phyloP scores from a whole-genome alignment of 2,797 vertebrate species.

The Spinibarbus caldwelli region DNA sequence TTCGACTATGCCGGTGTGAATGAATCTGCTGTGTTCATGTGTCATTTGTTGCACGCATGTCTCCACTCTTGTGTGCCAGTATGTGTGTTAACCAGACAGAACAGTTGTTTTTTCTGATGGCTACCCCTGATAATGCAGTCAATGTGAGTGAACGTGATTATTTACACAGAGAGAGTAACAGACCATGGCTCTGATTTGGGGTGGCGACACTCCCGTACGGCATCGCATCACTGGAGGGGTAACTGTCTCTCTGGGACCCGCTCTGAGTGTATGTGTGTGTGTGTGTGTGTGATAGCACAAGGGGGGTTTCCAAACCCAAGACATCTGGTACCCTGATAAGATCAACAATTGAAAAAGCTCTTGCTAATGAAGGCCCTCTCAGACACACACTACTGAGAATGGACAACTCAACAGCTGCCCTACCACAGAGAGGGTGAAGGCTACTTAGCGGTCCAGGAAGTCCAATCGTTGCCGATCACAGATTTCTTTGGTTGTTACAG shows the following conservation, averaged over 20 bases:
- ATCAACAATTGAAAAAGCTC: constrained; percentile 92
- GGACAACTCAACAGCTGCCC: constrained; percentile 77
- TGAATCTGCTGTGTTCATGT: too few relatives aligned
- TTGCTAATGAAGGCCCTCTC: constrained; percentile 88
- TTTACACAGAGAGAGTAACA: constrained; percentile 66
- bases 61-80: not conserved
- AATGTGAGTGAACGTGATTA: constrained; percentile 71
- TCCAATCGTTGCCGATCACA: constrained; percentile 17
- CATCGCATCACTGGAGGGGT: constrained; percentile 81
- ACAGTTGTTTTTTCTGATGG: constrained; percentile 62
- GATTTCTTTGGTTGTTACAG: constrained; percentile 46
- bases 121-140: constrained; percentile 58
- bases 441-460: constrained; percentile 37
- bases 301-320: constrained; percentile 81
- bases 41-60: constrained; percentile 4
- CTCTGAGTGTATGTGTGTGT: too few relatives aligned
- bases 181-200: constrained; percentile 50
- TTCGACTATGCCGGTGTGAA: too few relatives aligned
- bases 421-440: constrained; percentile 41
- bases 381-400: constrained; percentile 84
- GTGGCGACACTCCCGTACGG: constrained; percentile 69
- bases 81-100: constrained; percentile 38
- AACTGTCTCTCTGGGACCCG: constrained; percentile 79
- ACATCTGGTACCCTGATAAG: constrained; percentile 92
- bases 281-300: constrained; percentile 69